Conservation (phyloP, 2,888 invertebrate species). For the Fragum whitleyi region DNA sequence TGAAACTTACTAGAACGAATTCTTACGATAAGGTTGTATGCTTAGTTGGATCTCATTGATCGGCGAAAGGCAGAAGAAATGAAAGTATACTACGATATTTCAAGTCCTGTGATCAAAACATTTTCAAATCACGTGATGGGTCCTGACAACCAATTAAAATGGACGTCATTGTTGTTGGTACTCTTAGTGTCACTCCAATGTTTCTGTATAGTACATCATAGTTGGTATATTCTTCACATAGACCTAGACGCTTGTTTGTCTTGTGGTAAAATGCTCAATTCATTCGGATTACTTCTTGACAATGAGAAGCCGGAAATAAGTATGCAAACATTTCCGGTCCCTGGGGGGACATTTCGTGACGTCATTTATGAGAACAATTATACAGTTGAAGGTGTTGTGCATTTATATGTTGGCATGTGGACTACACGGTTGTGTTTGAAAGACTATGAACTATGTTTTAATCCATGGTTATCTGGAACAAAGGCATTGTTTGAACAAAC, state of each 20-base stretch:
- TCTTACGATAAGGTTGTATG: no score
- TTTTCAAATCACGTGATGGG: neutral
- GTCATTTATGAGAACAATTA: constrained; percentile 12
- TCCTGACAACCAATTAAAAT: constrained; percentile 1
- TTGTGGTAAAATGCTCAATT: constrained; percentile 14
- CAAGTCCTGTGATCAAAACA: constrained; percentile 4
- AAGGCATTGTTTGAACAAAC: constrained; percentile 14
- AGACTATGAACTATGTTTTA: neutral
- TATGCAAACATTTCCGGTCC: neutral
- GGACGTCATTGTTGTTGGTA: constrained; percentile 19
- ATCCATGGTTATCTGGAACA: constrained; percentile 7
- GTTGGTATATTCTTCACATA: constrained; percentile 17
- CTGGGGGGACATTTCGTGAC: neutral
- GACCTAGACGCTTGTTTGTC: neutral
- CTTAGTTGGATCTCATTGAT: no score
- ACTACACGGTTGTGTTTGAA: constrained; percentile 14
- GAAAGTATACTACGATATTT: constrained; percentile 20
- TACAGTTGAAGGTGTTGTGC: constrained; percentile 12
- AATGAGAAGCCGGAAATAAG: neutral
- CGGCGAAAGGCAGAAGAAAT: neutral
- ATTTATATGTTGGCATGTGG: constrained; percentile 15
- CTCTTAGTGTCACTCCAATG: neutral
- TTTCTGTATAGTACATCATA: constrained; percentile 8
- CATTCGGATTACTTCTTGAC: constrained; percentile 13
- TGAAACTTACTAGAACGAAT: no score